Base-by-base conservation (phyloP, 2,888 invertebrate species). In the Cryptocephalus moraei region DNA sequence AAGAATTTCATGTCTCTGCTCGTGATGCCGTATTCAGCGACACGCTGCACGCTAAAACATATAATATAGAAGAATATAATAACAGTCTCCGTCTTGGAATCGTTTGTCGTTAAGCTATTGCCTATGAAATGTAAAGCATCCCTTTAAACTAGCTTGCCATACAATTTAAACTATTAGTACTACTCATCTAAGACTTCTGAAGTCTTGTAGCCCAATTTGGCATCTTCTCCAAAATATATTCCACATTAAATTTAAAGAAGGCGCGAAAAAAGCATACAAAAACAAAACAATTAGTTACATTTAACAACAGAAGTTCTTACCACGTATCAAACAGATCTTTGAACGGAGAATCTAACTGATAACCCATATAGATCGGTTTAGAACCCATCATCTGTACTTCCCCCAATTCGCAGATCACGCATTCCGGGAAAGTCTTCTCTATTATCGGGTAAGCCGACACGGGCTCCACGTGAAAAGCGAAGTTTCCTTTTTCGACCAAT, bases 401-500 rank as follows among this genome's bases (percentile, higher is more conserved):
- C 33, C 58, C 58, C 39, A 70, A 53, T 49, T 69, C 64, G 45
- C 70, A 70, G 33, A 68, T 62, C 2, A 58, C 59, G 38, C 55
- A 51, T 42, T 64, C 64, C 8, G 55, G 46, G 50, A 66, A 70
- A 1, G 62, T 62, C 8, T 55, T 49, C 36, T 60, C 54, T 39
- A 69, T 65, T 10, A 69, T 57, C 9, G 64, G 63, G 55, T 70
- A 69, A n/a, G 62, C 66, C 0, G 59, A 61, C 0, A 61, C 61
- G 9, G 63, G 49, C 55, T 69, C 67, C 1, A 64, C 64, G 33
- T 68, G 66, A 53, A 65, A 71, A 8, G 69, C 70, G 39, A 65
- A 69, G 14, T 56, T 57, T 9, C 67, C 69, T 33, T 56, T 40
- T 51, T 56, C 54, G 4, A 68, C 61, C 39, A 57, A 44, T n/a